These are phyloP conservation scores for Schizothorax lantsangensis DNA, from an alignment of 2,797 vertebrate genomes.

Conservation along the genomic window DNA sequence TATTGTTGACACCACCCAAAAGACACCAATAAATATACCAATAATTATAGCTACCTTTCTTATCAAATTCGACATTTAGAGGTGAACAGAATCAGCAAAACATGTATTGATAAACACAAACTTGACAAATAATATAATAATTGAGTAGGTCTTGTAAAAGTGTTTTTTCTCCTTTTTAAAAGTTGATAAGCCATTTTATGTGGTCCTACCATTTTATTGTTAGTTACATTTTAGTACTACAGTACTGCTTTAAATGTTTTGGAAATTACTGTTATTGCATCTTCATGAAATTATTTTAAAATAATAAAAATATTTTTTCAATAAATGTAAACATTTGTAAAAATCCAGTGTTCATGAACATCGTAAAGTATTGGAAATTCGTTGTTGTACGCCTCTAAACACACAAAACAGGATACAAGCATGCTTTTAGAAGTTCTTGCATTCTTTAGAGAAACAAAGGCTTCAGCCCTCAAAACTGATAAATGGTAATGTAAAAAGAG, in stretches of 20 bases:
- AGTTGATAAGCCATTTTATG: background rate
- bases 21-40: background rate
- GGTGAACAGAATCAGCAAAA: background rate
- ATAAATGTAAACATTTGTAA: background rate
- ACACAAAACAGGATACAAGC: background rate
- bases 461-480: background rate
- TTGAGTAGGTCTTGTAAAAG: background rate
- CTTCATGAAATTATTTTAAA: background rate
- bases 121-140: background rate
- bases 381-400: background rate
- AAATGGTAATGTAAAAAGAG: conserved; percentile 10
- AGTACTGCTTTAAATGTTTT: background rate
- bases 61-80: background rate
- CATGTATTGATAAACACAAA: background rate
- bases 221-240: background rate
- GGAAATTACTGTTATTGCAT: background rate
- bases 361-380: background rate
- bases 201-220: background rate
- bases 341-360: background rate
- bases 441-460: background rate
- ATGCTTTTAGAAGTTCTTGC: background rate
- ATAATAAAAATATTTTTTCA: background rate
- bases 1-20: background rate
- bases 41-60: background rate
- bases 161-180: background rate